A percentile compares a stretch with the other conserved stretches of the same genome.
Evolutionary conservation across 2,888 invertebrate genomes (phyloP).

Genomic region (Mongoloraphidia duomilia): DNA sequence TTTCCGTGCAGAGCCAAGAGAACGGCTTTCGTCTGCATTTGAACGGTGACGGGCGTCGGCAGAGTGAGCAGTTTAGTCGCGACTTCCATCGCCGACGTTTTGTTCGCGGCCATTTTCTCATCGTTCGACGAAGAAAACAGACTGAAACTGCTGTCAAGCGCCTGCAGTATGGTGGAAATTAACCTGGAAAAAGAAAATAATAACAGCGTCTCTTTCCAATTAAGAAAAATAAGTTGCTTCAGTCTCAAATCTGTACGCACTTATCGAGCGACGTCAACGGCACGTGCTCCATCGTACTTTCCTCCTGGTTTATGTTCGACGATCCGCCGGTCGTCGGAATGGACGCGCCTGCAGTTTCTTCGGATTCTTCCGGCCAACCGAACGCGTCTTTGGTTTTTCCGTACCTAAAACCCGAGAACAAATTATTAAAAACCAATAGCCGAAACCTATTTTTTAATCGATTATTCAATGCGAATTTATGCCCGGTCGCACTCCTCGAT

Average conservation of each 20-base stretch:
- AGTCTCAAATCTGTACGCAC: slow-evolving; percentile 20
- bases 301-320: slow-evolving; percentile 22
- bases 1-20: slow-evolving; percentile 66
- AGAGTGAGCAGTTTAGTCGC: slow-evolving; percentile 50
- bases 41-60: slow-evolving; percentile 56
- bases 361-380: slow-evolving; percentile 93
- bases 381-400: slow-evolving; percentile 91
- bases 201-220: neutral
- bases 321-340: slow-evolving; percentile 20
- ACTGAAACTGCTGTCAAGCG: slow-evolving; percentile 57
- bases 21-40: slow-evolving; percentile 67
- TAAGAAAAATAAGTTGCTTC: neutral
- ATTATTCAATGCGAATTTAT: too few relatives aligned
- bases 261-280: slow-evolving; percentile 45
- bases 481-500: too few relatives aligned
- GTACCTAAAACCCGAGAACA: slow-evolving; percentile 39
- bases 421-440: neutral
- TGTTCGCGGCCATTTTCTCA: slow-evolving; percentile 32
- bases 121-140: slow-evolving; percentile 33
- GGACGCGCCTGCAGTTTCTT: slow-evolving; percentile 41
- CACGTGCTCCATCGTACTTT: slow-evolving; percentile 25
- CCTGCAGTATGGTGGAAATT: slow-evolving; percentile 52
- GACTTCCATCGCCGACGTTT: slow-evolving; percentile 45
- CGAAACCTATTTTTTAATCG: too few relatives aligned
- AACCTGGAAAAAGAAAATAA: slow-evolving; percentile 30